Evolutionary conservation across 1,140 invertebrate genomes (phyloP).

Genomic region (Himalopsyche phryganea): DNA sequence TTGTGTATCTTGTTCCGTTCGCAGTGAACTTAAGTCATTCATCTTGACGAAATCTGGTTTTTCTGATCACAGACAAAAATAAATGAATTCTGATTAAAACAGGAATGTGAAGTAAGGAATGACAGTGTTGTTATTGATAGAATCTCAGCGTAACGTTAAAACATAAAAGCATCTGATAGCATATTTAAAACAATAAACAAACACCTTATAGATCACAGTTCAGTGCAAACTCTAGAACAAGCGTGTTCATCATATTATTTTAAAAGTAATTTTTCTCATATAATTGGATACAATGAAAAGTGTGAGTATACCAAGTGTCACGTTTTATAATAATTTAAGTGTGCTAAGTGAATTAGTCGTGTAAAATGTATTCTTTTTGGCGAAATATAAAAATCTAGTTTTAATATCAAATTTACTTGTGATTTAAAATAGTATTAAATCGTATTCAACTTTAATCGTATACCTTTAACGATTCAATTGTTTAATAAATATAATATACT

Average conservation of each 20-base stretch:
- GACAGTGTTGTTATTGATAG: background rate
- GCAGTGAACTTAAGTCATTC: no score
- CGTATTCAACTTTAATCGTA: no score
- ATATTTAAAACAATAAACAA: constrained; percentile 24
- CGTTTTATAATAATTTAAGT: background rate
- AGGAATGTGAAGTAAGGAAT: constrained; percentile 1
- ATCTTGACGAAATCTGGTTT: background rate
- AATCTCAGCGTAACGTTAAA: background rate
- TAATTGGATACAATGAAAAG: background rate
- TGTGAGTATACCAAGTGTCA: background rate
- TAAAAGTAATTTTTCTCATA: background rate
- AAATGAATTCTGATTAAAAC: background rate
- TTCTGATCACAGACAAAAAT: background rate
- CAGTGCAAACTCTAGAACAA: constrained; percentile 14
- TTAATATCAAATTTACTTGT: no score
- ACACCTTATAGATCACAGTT: constrained; percentile 14
- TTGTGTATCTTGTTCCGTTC: no score
- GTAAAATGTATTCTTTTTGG: no score
- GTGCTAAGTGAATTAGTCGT: no score
- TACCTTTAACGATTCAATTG: no score
- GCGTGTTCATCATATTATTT: background rate
- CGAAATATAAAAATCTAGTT: no score
- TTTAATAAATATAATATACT: no score
- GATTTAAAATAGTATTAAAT: no score
- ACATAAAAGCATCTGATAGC: background rate